Evolutionary conservation across 2,888 invertebrate genomes (phyloP).

Genomic region (Chymomyza caudatula): DNA sequence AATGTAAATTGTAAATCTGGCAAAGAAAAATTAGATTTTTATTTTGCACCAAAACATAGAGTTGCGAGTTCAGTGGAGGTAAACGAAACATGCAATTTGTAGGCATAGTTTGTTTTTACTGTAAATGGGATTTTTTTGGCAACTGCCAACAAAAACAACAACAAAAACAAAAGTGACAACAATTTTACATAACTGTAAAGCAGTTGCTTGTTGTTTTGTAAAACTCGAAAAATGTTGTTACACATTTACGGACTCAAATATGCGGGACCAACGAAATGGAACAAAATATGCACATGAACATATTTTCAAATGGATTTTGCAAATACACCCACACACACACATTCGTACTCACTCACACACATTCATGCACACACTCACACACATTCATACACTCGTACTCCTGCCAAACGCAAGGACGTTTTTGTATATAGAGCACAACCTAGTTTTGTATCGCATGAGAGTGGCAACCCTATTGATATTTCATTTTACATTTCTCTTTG

Average conservation of each 20-base stretch:
- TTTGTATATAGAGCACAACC: background rate
- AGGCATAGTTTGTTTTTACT: background rate
- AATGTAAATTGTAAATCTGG: background rate
- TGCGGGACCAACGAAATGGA: background rate
- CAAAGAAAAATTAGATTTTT: background rate
- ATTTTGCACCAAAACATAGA: background rate
- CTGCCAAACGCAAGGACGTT: conserved; percentile 18
- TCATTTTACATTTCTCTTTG: background rate
- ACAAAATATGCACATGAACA: conserved; percentile 29
- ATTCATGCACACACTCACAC: conserved; percentile 18
- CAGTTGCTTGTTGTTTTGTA: background rate
- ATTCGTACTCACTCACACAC: too few relatives aligned
- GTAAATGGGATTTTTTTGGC: background rate
- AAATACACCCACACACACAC: background rate
- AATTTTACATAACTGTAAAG: background rate
- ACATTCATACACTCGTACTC: conserved; percentile 32
- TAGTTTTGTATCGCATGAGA: background rate
- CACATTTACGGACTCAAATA: background rate
- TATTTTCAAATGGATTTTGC: conserved; percentile 16
- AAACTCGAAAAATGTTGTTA: conserved; percentile 10
- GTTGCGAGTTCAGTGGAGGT: background rate
- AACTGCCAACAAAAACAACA: background rate
- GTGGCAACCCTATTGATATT: background rate
- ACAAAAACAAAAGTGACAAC: background rate
- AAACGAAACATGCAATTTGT: background rate